Percentiles rank a stretch among this genome's conserved stretches.
Conservation (phyloP, 2,888 invertebrate genomes). For the Bimastos eiseni region DNA sequence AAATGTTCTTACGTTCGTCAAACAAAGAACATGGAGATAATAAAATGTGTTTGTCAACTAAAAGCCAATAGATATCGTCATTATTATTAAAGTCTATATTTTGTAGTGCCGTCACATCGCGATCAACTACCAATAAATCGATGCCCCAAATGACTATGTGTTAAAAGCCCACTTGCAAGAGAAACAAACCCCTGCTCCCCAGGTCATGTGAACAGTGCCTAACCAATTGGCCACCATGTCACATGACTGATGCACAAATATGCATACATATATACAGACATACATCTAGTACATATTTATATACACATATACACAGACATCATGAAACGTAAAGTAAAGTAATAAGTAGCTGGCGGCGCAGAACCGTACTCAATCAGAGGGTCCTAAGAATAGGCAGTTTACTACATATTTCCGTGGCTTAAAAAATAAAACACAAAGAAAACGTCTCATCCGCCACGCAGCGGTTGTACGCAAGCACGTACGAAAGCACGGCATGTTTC, state of each 20-base stretch:
- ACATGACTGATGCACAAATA: too few relatives aligned
- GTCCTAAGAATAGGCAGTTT: neutral
- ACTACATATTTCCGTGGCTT: neutral
- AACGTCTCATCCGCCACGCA: neutral
- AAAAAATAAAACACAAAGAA: slow-evolving; percentile 1
- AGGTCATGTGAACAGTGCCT: too few relatives aligned
- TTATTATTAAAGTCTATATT: neutral
- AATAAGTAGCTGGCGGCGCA: neutral
- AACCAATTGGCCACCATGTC: too few relatives aligned
- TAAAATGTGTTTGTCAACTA: neutral
- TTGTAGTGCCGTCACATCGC: neutral
- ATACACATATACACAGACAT: neutral
- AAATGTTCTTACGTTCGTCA: too few relatives aligned
- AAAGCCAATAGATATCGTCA: neutral
- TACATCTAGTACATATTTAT: neutral
- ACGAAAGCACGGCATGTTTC: neutral
- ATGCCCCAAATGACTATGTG: neutral
- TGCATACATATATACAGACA: neutral
- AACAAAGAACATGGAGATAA: neutral
- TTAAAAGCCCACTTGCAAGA: neutral
- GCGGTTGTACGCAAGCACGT: neutral
- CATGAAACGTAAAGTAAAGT: neutral
- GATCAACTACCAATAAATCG: neutral
- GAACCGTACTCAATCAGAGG: neutral
- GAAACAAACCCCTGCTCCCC: too few relatives aligned